Evolutionary conservation across 2,797 vertebrate genomes (phyloP).

Genomic region (Acanthopagrus latus): DNA sequence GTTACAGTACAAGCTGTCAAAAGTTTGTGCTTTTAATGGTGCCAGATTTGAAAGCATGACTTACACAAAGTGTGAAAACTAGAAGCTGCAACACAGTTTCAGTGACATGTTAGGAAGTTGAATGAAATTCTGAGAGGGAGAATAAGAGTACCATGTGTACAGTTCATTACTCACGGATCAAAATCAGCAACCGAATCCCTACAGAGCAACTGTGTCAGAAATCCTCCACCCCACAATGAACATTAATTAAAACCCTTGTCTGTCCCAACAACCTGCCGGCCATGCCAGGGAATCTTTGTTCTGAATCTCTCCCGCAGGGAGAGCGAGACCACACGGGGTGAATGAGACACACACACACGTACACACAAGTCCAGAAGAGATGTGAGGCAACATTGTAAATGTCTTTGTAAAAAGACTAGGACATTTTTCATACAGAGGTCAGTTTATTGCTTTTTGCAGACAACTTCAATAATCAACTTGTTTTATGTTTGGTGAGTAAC

Average conservation of each 20-base stretch:
- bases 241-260: slow-evolving; percentile 78
- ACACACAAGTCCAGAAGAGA: slow-evolving; percentile 20
- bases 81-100: neutral
- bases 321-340: slow-evolving; percentile 6
- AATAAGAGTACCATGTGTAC: slow-evolving; percentile 28
- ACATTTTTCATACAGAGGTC: slow-evolving; percentile 10
- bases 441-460: neutral
- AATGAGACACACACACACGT: slow-evolving; percentile 15
- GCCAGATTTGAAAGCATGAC: slow-evolving; percentile 13
- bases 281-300: slow-evolving; percentile 54
- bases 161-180: slow-evolving; percentile 64
- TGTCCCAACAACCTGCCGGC: slow-evolving; percentile 70
- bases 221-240: slow-evolving; percentile 57
- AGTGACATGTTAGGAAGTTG: slow-evolving; percentile 21
- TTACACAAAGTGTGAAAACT: slow-evolving; percentile 6
- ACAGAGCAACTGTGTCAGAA: slow-evolving; percentile 64
- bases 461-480: neutral
- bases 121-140: slow-evolving; percentile 23
- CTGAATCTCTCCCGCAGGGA: slow-evolving; percentile 39
- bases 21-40: slow-evolving; percentile 15
- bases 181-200: slow-evolving; percentile 55
- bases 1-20: neutral
- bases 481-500: neutral
- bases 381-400: slow-evolving; percentile 19
- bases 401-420: neutral